Conservation (phyloP, 1,140 invertebrate genomes). For the Liolophura sinensis region DNA sequence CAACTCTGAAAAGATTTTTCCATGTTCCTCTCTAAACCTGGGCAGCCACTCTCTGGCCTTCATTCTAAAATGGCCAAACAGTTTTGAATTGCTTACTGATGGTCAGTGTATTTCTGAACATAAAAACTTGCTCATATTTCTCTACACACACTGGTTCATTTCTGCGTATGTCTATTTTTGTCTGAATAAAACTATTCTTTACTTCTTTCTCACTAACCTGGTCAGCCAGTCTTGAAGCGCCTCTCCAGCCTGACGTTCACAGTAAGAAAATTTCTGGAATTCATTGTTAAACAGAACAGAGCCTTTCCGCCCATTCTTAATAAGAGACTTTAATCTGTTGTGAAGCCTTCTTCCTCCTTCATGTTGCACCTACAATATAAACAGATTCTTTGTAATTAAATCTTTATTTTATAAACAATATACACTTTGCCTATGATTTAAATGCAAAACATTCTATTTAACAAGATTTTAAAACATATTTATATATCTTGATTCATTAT, state of each 20-base stretch:
- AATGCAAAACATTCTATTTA: neutral
- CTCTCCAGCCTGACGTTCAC: slow-evolving; percentile 39
- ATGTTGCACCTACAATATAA: slow-evolving; percentile 36
- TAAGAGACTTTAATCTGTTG: slow-evolving; percentile 35
- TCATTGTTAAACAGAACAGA: slow-evolving; percentile 52
- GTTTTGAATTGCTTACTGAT: no score
- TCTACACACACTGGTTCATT: no score
- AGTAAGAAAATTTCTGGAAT: slow-evolving; percentile 45
- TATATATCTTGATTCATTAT: no score
- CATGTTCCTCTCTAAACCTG: no score
- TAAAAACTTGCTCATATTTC: no score
- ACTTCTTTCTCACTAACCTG: slow-evolving; percentile 28
- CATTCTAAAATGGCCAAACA: no score
- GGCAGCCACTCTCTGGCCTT: no score
- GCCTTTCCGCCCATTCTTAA: slow-evolving; percentile 35
- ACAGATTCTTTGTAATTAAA: slow-evolving; percentile 2
- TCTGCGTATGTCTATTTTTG: neutral
- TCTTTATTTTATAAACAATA: no score
- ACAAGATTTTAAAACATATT: neutral
- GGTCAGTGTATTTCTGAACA: no score
- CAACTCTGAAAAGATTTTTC: no score
- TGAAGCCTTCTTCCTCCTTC: slow-evolving; percentile 36
- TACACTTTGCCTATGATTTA: neutral
- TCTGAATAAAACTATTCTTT: neutral
- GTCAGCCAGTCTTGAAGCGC: slow-evolving; percentile 29